Evolutionary conservation across 37 sponge, comb jelly and placozoan species (phyloP).

Genomic region (Hormiphora californensis): DNA sequence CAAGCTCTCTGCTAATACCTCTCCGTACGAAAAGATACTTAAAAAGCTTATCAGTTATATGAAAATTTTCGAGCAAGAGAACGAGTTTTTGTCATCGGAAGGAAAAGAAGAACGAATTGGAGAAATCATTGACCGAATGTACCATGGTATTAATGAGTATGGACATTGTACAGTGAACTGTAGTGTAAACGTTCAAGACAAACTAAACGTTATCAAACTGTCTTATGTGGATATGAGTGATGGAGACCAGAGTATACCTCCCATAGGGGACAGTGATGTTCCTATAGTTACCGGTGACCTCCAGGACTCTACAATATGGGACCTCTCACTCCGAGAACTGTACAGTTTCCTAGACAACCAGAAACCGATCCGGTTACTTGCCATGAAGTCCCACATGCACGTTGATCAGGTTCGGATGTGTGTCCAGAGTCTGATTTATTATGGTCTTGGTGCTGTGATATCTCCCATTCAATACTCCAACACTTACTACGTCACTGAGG

Average conservation of each 20-base stretch:
- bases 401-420: background rate
- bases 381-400: background rate
- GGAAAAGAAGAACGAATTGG: constrained; percentile 18
- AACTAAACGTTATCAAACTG: constrained; percentile 44
- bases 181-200: constrained; percentile 32
- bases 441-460: background rate
- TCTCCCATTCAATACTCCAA: constrained; percentile 44
- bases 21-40: constrained; percentile 33
- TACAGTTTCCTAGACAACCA: background rate
- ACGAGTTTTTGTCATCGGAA: constrained; percentile 24
- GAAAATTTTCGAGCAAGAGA: constrained; percentile 35
- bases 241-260: background rate
- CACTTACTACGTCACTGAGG: constrained; percentile 24
- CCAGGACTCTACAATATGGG: constrained; percentile 1
- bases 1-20: background rate
- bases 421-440: constrained; percentile 39
- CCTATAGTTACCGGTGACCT: constrained; percentile 16
- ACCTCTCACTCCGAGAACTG: constrained; percentile 13
- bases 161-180: constrained; percentile 11
- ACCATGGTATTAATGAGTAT: constrained; percentile 16
- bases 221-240: constrained; percentile 10
- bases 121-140: background rate
- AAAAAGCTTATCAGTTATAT: constrained; percentile 31
- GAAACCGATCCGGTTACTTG: constrained; percentile 23
- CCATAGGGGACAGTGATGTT: constrained; percentile 43